Percentiles rank a stretch among this genome's conserved stretches.
Conservation (phyloP, 2,113 vertebrate genomes). For the Sakesphorus luctuosus region DNA sequence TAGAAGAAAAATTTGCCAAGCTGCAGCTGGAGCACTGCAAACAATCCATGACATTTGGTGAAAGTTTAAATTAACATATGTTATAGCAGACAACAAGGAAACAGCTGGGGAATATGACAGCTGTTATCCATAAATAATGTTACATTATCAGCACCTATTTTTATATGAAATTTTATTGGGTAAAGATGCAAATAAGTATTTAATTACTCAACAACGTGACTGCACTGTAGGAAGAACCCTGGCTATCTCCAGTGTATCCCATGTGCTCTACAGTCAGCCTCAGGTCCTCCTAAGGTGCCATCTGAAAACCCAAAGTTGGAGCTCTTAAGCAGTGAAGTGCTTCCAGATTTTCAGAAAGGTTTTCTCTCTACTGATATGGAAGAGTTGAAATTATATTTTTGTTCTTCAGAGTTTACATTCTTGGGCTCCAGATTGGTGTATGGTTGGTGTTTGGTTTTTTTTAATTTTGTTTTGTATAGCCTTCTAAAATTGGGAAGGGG, state of each 20-base stretch:
- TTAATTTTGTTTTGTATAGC: not conserved
- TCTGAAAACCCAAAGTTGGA: not conserved
- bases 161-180: conserved; percentile 8
- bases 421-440: not conserved
- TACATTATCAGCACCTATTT: conserved; percentile 32
- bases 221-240: not conserved
- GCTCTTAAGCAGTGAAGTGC: not conserved
- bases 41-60: conserved; percentile 50
- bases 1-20: conserved; percentile 36
- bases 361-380: not conserved
- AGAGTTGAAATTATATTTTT: not conserved
- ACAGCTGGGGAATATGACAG: conserved; percentile 58
- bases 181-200: conserved; percentile 9
- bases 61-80: conserved; percentile 68
- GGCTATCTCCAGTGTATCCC: not conserved
- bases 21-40: conserved; percentile 41
- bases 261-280: not conserved
- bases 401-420: accelerated
- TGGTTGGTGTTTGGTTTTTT: not conserved
- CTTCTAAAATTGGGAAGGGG: not conserved
- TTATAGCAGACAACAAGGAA: conserved; percentile 42
- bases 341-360: not conserved
- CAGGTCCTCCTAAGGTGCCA: not conserved
- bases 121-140: conserved; percentile 51
- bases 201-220: not conserved